Base-by-base conservation (phyloP, 2,888 invertebrate genomes). In the Drosophila mayaguana region DNA sequence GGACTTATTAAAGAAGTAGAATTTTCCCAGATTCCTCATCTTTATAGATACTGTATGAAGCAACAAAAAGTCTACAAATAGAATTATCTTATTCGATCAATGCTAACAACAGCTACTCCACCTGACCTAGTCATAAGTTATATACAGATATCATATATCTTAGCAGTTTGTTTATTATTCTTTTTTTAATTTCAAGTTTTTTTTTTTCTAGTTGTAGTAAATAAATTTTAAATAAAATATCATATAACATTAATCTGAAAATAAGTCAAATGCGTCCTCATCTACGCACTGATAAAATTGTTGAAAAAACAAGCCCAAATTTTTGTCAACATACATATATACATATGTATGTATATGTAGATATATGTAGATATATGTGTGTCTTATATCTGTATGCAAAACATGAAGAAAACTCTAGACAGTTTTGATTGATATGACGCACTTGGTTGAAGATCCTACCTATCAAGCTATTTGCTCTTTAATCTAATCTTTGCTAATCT, bases 401-500 rank as follows among this genome's bases (percentile, higher is more conserved):
- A 20, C 38, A 36, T 46, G 38, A 22, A 34, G 34, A 28, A 14
- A 42, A 28, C 54, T n/a, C 18, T 18, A 12, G 56, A 43, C 12
- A 42, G 18, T 32, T 43, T 7, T 57, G 48, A 62, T 62, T 71
- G 62, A 71, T 66, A 51, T 66, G 65, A 75, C 57, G 75, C 65
- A 71, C 61, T 71, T 62, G 28, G 5, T 32, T 42, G 46, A 48
- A 48, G 51, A 46, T 16, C 54, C 54, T 28, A 40, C 54, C 54
- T 28, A 40, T 56, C 16, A 48, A 32, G 32, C 16, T 48, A 16
- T 53, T 63, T 59, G 32, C 43, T 40, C 18, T 45, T 68, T 68
- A 59, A 76, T 76, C 75, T 76, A 72, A 76, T 76, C 75, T 76
- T 50, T 42, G 63, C 22, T 76, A 72, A 75, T 75, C 75, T 76